Evolutionary conservation across 2,888 invertebrate species (phyloP).

Genomic region (Nomada fucata): DNA sequence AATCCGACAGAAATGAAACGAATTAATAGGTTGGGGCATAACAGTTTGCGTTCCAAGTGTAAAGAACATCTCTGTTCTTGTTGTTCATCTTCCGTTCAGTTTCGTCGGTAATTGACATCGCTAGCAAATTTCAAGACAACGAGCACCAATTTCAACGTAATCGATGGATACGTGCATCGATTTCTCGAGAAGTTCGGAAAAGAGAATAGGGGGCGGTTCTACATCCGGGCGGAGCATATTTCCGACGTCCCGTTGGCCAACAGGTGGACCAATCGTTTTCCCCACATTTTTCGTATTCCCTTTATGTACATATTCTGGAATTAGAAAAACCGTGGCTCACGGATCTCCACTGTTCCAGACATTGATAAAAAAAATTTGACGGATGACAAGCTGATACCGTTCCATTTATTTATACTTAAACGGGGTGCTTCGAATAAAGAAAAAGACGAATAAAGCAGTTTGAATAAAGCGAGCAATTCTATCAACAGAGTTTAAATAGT

Average conservation of each 20-base stretch:
- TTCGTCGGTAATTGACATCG: conserved; percentile 23
- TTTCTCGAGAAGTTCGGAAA: conserved; percentile 24
- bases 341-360: neutral
- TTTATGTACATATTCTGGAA: conserved; percentile 1
- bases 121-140: conserved; percentile 42
- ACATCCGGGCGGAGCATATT: conserved; percentile 62
- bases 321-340: conserved; percentile 9
- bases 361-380: neutral
- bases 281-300: conserved; percentile 40
- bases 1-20: no score
- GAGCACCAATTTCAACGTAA: conserved; percentile 16
- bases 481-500: no score
- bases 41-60: neutral
- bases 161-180: conserved; percentile 21
- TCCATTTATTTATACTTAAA: no score
- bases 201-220: conserved; percentile 58
- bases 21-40: neutral
- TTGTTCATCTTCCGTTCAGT: no score
- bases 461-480: no score
- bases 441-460: no score
- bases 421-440: no score
- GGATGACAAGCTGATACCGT: no score
- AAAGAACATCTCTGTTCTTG: neutral
- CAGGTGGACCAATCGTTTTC: conserved; percentile 67
- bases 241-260: conserved; percentile 62